Evolutionary conservation across 2,888 invertebrate species (phyloP), one percentile per base, ranked within the genome.

Genomic region (Netelia fuscicornis): DNA sequence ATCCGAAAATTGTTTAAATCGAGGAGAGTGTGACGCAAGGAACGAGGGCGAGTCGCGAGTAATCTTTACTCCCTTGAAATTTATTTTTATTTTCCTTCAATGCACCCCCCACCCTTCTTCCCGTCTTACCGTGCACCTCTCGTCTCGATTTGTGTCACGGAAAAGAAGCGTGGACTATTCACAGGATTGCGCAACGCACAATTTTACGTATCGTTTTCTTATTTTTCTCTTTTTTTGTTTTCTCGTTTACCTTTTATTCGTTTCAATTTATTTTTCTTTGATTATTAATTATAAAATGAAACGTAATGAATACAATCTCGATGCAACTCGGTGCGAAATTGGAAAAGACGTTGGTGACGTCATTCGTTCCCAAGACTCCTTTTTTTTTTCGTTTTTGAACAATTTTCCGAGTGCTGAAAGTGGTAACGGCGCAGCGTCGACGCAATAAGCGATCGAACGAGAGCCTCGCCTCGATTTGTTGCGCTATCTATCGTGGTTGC

Each of bases 181-280:
- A 60, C 56, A 30, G 54, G 74, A 83, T 83, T 80, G 70, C 71
- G 71, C 71, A 64, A 80, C 83, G 79, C 83, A 79, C 79, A 75
- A 20, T 20, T 79, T 83, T 70, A 83, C 54, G 23, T 75, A 68
- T 80, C 30, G 17, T 60, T 37, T 23, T 23, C 6, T 48, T 37
- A 37, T 75, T 42, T 20, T 74, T 48, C 2, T 25, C n/a, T 67
- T 58, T 9, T 54, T 13, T 48, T 13, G 1, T 20, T 30, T 3
- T 44, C 44, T 56, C 23, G 37, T 78, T 82, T 67, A 81, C 48
- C n/a, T 68, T 56, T 78, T 37, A 25, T 56, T 42, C 20, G 20
- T 42, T 8, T 25, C 17, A 37, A 37, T 37, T 37, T 37, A 37
- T 8, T 25, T 62, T 60, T 62, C 64, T 67, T 81, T 17, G 70